phyloP scores from a whole-genome alignment of 2,797 vertebrate species.

The Chaunax sp. region DNA sequence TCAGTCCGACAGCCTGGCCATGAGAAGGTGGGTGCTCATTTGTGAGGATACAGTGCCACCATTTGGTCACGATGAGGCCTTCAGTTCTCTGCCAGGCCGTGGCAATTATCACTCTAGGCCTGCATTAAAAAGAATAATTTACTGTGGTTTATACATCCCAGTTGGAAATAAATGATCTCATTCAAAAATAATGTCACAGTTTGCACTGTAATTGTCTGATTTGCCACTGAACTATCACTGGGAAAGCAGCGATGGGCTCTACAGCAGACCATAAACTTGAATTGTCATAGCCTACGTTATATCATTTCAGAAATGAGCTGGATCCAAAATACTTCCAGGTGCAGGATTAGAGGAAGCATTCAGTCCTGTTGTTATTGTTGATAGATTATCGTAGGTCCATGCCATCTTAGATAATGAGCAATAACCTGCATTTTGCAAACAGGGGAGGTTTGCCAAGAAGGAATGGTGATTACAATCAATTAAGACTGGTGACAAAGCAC shows the following conservation, averaged over 20 bases:
- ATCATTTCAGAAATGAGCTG: conserved; percentile 41
- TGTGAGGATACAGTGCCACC: conserved; percentile 84
- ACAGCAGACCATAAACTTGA: conserved; percentile 31
- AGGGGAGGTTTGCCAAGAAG: conserved; percentile 76
- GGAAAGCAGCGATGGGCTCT: not conserved
- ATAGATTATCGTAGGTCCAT: conserved; percentile 71
- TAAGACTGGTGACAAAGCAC: conserved; percentile 79
- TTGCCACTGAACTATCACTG: conserved; percentile 16
- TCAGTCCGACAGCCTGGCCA: conserved; percentile 66
- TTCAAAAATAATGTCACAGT: conserved; percentile 47
- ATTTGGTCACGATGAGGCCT: conserved; percentile 64
- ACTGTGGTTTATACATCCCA: conserved; percentile 36
- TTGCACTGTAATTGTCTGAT: conserved; percentile 44
- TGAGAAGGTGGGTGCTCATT: conserved; percentile 61
- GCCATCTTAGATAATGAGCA: conserved; percentile 79
- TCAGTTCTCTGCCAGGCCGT: conserved; percentile 17
- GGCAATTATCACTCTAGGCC: conserved; percentile 21
- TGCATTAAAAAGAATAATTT: conserved; percentile 40
- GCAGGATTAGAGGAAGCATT: conserved; percentile 62
- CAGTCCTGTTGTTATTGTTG: conserved; percentile 64
- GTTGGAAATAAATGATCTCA: conserved; percentile 46
- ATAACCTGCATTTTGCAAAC: conserved; percentile 80
- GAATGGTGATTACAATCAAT: conserved; percentile 81
- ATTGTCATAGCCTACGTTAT: conserved; percentile 22
- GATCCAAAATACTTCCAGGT: conserved; percentile 65